A percentile compares a stretch with the other conserved stretches of the same genome.
Evolutionary conservation across 2,113 vertebrate genomes (phyloP).

Genomic region (Lamprotornis superbus): DNA sequence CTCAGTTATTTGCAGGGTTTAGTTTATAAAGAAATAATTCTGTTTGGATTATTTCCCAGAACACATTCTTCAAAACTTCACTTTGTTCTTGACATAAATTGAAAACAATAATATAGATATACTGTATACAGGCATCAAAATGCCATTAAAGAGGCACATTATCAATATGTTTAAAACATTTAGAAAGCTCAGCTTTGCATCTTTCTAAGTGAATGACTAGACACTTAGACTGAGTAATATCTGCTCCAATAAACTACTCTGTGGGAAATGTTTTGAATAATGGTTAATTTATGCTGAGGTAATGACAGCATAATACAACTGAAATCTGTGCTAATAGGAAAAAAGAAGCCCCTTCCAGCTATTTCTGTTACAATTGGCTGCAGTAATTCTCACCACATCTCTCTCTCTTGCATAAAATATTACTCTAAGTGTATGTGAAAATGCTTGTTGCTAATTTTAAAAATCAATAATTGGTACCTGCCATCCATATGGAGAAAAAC

Average conservation of each 20-base stretch:
- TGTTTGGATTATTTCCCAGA: slow-evolving; percentile 46
- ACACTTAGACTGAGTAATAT: slow-evolving; percentile 57
- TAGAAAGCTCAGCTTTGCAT: slow-evolving; percentile 51
- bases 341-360: slow-evolving; percentile 62
- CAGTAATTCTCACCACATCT: slow-evolving; percentile 47
- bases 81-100: slow-evolving; percentile 56
- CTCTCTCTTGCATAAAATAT: slow-evolving; percentile 49
- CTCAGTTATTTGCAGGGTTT: slow-evolving; percentile 36
- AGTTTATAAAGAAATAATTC: slow-evolving; percentile 42
- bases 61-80: slow-evolving; percentile 39
- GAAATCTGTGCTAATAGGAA: slow-evolving; percentile 65
- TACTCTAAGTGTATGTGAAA: slow-evolving; percentile 43
- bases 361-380: slow-evolving; percentile 58
- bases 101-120: slow-evolving; percentile 64
- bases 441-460: slow-evolving; percentile 65
- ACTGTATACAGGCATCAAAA: slow-evolving; percentile 48
- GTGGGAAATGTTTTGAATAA: slow-evolving; percentile 64
- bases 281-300: slow-evolving; percentile 71
- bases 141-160: slow-evolving; percentile 61
- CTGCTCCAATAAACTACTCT: slow-evolving; percentile 48
- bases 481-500: slow-evolving; percentile 44
- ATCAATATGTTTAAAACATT: slow-evolving; percentile 70
- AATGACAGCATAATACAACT: slow-evolving; percentile 61
- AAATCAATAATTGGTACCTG: slow-evolving; percentile 67
- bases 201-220: slow-evolving; percentile 51